Base-by-base conservation (phyloP, 2,797 vertebrate genomes). In the Rhadinocentrus ornatus region DNA sequence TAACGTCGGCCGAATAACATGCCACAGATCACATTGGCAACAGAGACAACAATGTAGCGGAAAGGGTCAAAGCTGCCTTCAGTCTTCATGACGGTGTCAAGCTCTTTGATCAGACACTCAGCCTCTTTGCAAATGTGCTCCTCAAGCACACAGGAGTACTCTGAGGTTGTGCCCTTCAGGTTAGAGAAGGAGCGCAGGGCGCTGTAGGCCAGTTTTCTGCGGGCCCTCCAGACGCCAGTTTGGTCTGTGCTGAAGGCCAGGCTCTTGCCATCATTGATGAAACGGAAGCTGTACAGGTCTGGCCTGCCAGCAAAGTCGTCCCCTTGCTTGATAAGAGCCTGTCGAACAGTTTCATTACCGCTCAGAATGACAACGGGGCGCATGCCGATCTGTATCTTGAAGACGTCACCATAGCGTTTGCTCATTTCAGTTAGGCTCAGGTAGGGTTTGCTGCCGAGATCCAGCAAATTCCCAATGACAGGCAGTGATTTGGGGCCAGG, bases 1-100 rank as follows among this genome's bases (percentile, higher is more conserved):
- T 98, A 97, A 26, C 95, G 96, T 4, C 83, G 95, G 32, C 96
- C 96, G 2, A 98, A 99, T 90, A 96, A 97, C 48, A 99, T 96
- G 59, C 96, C 96, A 0, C 95, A 96, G 83, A 98, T 94, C 31
- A 98, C 95, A 0, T 98, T 99, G 46, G 96, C 93, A 63, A 96
- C 97, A 0, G 97, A 98, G 57, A 98, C 91, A 10, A 96, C 94
- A 3, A 99, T 64, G 61, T 96, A 93, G 0, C 53, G 92, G 62
- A 85, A 81, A 4, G 83, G 95, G 10, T 99, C 96, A 0, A 98
- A 96, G 60, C 83, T 83, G 46, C 94, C 95, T 0, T 92, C 11
- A 0, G 81, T 27, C 22, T 90, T 59, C 95, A 95, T 98, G 75
- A 94, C 68, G 2, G 70, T 73, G 29, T 88, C 81, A 15, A 98